Conservation (phyloP, 2,888 invertebrate species). For the Amiota communis region DNA sequence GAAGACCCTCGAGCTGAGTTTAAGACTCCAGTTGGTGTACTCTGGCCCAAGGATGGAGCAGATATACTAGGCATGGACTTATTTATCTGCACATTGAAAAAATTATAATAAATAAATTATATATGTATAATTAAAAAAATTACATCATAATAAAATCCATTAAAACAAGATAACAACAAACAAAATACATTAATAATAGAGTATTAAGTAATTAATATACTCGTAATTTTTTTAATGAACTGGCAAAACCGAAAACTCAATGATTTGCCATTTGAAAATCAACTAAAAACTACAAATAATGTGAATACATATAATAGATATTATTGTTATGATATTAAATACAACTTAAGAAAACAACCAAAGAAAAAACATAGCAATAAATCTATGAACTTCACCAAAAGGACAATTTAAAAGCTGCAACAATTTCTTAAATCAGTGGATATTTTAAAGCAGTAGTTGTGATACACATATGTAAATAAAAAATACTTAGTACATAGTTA, state of each 20-base stretch:
- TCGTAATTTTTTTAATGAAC: conserved; percentile 31
- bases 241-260: conserved; percentile 9
- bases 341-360: conserved; percentile 54
- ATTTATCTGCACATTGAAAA: conserved; percentile 42
- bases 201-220: conserved; percentile 1
- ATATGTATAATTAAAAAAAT: conserved; percentile 11
- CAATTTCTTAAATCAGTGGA: too few species aligned
- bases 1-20: conserved; percentile 68
- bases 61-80: conserved; percentile 43
- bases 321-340: not conserved
- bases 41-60: conserved; percentile 59
- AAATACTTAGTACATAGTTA: too few species aligned
- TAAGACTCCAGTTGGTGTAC: conserved; percentile 62
- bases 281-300: conserved; percentile 5
- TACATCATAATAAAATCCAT: conserved; percentile 1
- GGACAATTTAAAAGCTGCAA: too few species aligned
- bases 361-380: conserved; percentile 37
- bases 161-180: conserved; percentile 20
- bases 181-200: too few species aligned
- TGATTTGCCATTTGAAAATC: not conserved
- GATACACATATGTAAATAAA: too few species aligned
- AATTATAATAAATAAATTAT: conserved; percentile 5
- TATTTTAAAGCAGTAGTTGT: too few species aligned
- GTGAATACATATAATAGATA: conserved; percentile 33
- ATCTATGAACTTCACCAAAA: too few species aligned